Evolutionary conservation across 2,113 vertebrate species (phyloP).

Genomic region (Aptenodytes forsteri): DNA sequence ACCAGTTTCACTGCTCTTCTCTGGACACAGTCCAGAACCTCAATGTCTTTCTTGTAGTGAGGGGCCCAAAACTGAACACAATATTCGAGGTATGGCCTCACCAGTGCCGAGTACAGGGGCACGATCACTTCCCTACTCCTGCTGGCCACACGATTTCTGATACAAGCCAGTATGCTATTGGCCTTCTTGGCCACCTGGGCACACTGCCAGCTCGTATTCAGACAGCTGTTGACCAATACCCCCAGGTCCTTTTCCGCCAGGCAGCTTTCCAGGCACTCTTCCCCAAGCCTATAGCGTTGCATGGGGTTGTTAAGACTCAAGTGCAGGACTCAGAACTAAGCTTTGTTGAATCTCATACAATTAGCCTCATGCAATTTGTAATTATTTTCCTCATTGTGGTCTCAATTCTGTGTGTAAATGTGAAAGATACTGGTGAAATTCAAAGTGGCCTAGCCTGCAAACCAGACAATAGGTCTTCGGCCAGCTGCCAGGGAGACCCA

Average conservation of each 20-base stretch:
- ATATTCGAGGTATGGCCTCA: neutral
- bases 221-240: fast-evolving
- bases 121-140: neutral
- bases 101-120: too few relatives aligned
- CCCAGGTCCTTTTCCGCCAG: fast-evolving
- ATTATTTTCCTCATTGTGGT: neutral
- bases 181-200: neutral
- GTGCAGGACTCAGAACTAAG: fast-evolving
- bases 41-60: neutral
- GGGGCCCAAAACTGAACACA: fast-evolving
- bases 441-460: neutral
- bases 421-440: neutral
- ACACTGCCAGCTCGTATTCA: neutral
- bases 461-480: neutral
- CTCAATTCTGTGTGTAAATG: neutral
- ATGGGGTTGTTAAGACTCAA: neutral
- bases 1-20: fast-evolving
- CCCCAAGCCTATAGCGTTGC: too few relatives aligned
- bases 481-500: neutral
- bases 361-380: neutral
- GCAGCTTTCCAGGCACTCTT: neutral
- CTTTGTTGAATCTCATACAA: neutral
- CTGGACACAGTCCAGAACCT: neutral
- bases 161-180: neutral
- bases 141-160: neutral